phyloP scores from a whole-genome alignment of 1,140 invertebrate species.

The Daktulosphaira vitifoliae region DNA sequence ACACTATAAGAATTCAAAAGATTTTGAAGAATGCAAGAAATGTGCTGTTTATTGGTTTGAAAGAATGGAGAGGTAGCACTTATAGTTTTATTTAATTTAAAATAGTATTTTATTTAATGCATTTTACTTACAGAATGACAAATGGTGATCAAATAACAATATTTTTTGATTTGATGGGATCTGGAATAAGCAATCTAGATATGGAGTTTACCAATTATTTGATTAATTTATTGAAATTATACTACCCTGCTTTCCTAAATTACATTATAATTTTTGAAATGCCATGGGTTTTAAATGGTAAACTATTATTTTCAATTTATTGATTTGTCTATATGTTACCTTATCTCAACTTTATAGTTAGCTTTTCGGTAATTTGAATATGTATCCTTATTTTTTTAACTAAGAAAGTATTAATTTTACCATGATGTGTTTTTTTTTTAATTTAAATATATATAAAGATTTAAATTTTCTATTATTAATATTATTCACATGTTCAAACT shows the following conservation, averaged over 20 bases:
- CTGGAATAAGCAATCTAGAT: slow-evolving; percentile 79
- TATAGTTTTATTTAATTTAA: not conserved
- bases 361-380: not conserved
- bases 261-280: slow-evolving; percentile 89
- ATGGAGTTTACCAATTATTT: slow-evolving; percentile 78
- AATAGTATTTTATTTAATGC: not conserved
- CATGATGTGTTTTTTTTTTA: too few species aligned
- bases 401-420: too few species aligned
- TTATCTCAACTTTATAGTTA: not conserved
- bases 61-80: slow-evolving; percentile 61
- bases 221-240: slow-evolving; percentile 76
- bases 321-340: not conserved
- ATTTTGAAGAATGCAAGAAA: slow-evolving; percentile 65
- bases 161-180: slow-evolving; percentile 81
- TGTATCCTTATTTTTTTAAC: not conserved
- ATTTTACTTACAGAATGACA: slow-evolving; percentile 50
- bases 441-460: too few species aligned
- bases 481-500: too few species aligned
- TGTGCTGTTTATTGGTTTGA: slow-evolving; percentile 85
- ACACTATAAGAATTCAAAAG: slow-evolving; percentile 63
- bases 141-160: slow-evolving; percentile 70
- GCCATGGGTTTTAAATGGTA: slow-evolving; percentile 87
- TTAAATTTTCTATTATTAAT: too few species aligned
- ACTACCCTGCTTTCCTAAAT: slow-evolving; percentile 84
- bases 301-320: slow-evolving; percentile 37